A percentile compares a stretch with the other conserved stretches of the same genome.
phyloP scores from a whole-genome alignment of 2,888 invertebrate species.

The Conops quadrifasciatus region DNA sequence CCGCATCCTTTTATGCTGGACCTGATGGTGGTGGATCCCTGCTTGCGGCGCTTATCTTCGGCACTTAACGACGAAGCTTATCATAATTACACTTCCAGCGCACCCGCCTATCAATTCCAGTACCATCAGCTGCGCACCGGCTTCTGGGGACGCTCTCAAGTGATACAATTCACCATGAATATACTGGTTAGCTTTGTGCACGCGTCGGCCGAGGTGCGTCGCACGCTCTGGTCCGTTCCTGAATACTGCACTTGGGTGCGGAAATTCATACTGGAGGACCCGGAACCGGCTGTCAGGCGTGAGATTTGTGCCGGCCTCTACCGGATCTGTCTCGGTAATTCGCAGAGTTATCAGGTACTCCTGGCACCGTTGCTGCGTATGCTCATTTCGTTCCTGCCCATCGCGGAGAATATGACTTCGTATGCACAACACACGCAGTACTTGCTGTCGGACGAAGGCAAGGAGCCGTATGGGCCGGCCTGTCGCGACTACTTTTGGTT shows the following conservation, averaged over 20 bases:
- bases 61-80: constrained; percentile 82
- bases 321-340: constrained; percentile 79
- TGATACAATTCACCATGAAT: constrained; percentile 92
- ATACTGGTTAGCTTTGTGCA: constrained; percentile 93
- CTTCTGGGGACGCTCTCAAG: constrained; percentile 91
- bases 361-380: constrained; percentile 83
- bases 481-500: constrained; percentile 96
- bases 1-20: constrained; percentile 70
- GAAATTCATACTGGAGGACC: constrained; percentile 87
- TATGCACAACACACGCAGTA: constrained; percentile 62
- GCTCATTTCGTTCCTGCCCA: constrained; percentile 80
- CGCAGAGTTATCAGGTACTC: constrained; percentile 69
- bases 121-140: constrained; percentile 90
- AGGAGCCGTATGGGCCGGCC: constrained; percentile 93
- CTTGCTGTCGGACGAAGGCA: constrained; percentile 69
- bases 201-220: constrained; percentile 81
- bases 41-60: constrained; percentile 83
- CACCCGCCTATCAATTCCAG: constrained; percentile 49
- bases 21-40: constrained; percentile 86
- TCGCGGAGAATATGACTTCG: constrained; percentile 84
- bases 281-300: constrained; percentile 88
- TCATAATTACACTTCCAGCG: constrained; percentile 68
- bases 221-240: constrained; percentile 77
- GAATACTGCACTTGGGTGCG: constrained; percentile 84
- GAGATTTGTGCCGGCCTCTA: constrained; percentile 95